Conservation (phyloP, 2,888 invertebrate genomes). For the Bugula neritina region DNA sequence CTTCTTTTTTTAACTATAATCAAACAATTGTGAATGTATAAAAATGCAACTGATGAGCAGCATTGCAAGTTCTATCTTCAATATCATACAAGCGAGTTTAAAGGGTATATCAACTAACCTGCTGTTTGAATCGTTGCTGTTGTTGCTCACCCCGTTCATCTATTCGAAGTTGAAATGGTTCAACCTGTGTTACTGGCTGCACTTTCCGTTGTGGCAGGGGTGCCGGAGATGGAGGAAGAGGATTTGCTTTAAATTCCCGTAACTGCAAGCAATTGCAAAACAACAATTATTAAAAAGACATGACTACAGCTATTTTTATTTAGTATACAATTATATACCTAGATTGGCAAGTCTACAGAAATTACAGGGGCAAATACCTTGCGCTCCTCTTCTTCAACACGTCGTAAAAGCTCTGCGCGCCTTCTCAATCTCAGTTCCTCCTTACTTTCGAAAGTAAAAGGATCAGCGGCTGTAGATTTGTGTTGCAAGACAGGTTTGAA, state of each 20-base stretch:
- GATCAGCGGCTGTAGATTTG: not conserved
- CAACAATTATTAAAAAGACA: no score
- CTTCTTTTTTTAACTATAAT: not conserved
- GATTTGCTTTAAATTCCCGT: slow-evolving; percentile 22
- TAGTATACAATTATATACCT: no score
- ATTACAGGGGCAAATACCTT: no score
- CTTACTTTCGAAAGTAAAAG: slow-evolving; percentile 24
- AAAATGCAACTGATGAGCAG: no score
- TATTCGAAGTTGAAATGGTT: slow-evolving; percentile 16
- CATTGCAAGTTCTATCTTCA: no score
- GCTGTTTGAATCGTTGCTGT: not conserved
- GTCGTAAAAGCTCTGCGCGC: not conserved
- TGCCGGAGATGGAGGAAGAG: slow-evolving; percentile 23
- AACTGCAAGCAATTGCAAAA: not conserved
- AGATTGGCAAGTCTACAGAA: no score
- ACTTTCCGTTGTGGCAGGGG: not conserved
- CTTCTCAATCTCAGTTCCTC: not conserved
- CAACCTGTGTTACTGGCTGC: not conserved
- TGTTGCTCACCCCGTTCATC: slow-evolving; percentile 9
- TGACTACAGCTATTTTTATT: no score
- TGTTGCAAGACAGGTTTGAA: slow-evolving; percentile 19
- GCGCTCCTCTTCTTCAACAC: slow-evolving; percentile 8
- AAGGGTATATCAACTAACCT: no score
- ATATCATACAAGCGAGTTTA: no score
- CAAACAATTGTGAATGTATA: no score